Evolutionary conservation across 2,797 vertebrate genomes (phyloP), one percentile per base, ranked within the genome.

Genomic region (Microchirus variegatus): DNA sequence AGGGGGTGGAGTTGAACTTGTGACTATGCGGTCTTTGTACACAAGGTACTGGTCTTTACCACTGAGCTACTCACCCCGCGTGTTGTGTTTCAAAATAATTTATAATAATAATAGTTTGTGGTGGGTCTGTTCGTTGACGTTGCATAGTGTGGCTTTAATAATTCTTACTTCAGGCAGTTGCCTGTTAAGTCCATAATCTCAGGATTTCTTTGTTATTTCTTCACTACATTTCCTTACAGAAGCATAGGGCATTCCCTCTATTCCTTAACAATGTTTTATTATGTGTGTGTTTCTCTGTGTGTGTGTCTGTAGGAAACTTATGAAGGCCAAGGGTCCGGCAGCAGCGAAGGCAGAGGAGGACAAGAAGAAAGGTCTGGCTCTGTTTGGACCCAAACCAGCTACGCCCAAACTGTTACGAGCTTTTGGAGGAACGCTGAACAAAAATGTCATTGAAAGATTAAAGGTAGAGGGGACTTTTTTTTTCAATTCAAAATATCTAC

Each of bases 241-340:
- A 5, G 3, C 26, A 26, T 3, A 26, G 14, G 13, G 7, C 42
- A n/a, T 44, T n/a, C 5, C n/a, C 2, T n/a, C 42, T 16, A 15
- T 42, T 13, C 15, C 41, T 15, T 15, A 2, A 42, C 14, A 15
- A 14, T 3, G 3, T 16, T 44, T 44, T 44, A 38, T 9, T 9
- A 9, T 42, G 13, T 15, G 16, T 14, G 37, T n/a, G n/a, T n/a
- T n/a, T n/a, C n/a, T n/a, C n/a, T n/a, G n/a, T 36, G 2, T 47
- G 26, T 72, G 18, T 65, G 38, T 73, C 5, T 74, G 31, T 31
- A 94, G 93, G 64, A 92, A 93, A 57, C 78, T 94, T 1, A 90
- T 92, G 82, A 94, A 93, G 64, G 74, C 92, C 1, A 94, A 93
- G 48, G 92, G 88, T 53, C 91, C 93, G 0, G 86, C 86, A 44